A percentile compares a stretch with the other conserved stretches of the same genome.
Conservation (phyloP, 2,888 invertebrate species). For the Osmoderma eremita region DNA sequence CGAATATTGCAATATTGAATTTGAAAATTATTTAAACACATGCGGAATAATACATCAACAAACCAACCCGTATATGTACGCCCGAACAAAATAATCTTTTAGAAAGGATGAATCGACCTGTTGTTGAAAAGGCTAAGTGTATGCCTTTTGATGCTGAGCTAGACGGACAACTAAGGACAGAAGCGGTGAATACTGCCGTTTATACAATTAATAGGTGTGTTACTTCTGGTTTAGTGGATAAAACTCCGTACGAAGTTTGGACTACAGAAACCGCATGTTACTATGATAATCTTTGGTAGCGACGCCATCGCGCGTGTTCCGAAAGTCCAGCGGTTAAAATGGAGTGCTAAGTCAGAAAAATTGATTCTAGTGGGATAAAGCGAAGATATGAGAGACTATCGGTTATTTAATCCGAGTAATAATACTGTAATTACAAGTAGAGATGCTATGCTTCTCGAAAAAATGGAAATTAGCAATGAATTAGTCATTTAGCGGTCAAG, state of each 20-base stretch:
- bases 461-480: too few species aligned
- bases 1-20: slow-evolving; percentile 44
- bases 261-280: too few species aligned
- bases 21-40: slow-evolving; percentile 39
- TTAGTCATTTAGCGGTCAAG: neutral
- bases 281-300: too few species aligned
- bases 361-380: too few species aligned
- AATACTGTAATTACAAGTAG: too few species aligned
- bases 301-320: neutral
- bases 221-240: neutral
- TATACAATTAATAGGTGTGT: neutral
- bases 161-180: slow-evolving; percentile 37
- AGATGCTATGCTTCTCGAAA: too few species aligned
- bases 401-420: too few species aligned
- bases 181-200: slow-evolving; percentile 1
- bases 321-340: too few species aligned
- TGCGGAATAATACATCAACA: neutral
- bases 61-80: neutral
- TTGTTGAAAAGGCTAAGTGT: slow-evolving; percentile 39
- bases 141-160: slow-evolving; percentile 50
- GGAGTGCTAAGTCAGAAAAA: too few species aligned
- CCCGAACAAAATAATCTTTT: neutral
- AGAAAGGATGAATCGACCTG: neutral
- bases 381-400: too few species aligned
- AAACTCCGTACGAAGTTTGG: neutral